These are phyloP conservation scores for Conopomorpha cramerella DNA, from an alignment of 1,140 invertebrate species.

Conservation along the genomic window DNA sequence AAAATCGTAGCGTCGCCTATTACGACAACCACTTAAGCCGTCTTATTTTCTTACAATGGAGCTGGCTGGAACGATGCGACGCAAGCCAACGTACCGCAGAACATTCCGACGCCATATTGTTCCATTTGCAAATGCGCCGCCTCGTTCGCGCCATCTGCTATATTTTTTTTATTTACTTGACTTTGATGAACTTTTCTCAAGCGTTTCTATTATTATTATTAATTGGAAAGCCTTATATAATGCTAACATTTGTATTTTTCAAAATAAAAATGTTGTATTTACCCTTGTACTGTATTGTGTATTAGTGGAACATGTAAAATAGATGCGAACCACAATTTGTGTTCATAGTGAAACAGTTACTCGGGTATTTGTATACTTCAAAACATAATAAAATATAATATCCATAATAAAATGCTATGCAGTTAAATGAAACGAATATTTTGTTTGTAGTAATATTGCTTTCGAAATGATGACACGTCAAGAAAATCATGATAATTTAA, in stretches of 20 bases:
- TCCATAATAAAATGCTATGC: slow-evolving; percentile 34
- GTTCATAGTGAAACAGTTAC: slow-evolving; percentile 47
- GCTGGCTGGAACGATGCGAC: slow-evolving; percentile 14
- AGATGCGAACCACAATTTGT: slow-evolving; percentile 49
- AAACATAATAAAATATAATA: slow-evolving; percentile 43
- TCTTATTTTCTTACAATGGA: slow-evolving; percentile 13
- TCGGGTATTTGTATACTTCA: slow-evolving; percentile 27
- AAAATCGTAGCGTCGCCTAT: slow-evolving; percentile 20
- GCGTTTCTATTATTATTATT: slow-evolving; percentile 30
- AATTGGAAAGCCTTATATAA: slow-evolving; percentile 26
- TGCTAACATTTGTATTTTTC: slow-evolving; percentile 29
- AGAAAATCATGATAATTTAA: too few relatives aligned
- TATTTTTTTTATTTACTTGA: slow-evolving; percentile 12
- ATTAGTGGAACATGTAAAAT: slow-evolving; percentile 35
- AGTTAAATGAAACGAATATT: slow-evolving; percentile 18
- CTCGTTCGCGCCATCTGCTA: too few relatives aligned
- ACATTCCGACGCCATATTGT: too few relatives aligned
- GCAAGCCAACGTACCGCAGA: slow-evolving; percentile 6
- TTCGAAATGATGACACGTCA: too few relatives aligned
- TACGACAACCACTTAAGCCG: slow-evolving; percentile 14
- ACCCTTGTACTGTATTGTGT: slow-evolving; percentile 31
- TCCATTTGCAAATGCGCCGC: too few relatives aligned
- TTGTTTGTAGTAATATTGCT: background rate
- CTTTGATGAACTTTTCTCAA: slow-evolving; percentile 24
- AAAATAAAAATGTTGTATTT: slow-evolving; percentile 25